Percentiles rank a stretch among this genome's conserved stretches.
Evolutionary conservation across 1,140 invertebrate genomes (phyloP).

Genomic region (Cydia amplana): DNA sequence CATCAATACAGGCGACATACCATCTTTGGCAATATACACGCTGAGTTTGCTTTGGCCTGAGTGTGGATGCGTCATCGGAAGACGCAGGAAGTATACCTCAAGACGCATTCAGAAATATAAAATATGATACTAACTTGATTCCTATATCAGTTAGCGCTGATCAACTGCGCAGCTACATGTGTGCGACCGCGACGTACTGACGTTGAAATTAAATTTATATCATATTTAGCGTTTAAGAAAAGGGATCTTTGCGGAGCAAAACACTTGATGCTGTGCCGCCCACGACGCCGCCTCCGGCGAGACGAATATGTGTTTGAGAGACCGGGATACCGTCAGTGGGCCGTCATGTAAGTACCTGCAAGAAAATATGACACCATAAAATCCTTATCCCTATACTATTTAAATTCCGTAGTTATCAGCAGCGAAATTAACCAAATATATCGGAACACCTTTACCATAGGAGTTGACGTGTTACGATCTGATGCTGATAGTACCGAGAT

Average conservation of each 20-base stretch:
- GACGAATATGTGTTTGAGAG: constrained; percentile 34
- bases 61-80: constrained; percentile 58
- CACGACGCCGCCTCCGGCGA: constrained; percentile 58
- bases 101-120: not conserved
- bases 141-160: not conserved
- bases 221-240: not conserved
- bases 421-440: no score
- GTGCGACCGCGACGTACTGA: not conserved
- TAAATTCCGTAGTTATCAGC: no score
- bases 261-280: constrained; percentile 63
- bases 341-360: constrained; percentile 37
- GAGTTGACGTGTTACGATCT: no score
- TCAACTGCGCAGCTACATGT: not conserved
- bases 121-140: not conserved
- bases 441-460: no score
- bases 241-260: constrained; percentile 41
- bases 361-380: not conserved
- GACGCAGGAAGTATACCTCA: constrained; percentile 47
- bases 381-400: not conserved
- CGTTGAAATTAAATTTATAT: not conserved
- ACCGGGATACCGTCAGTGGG: constrained; percentile 41
- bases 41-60: constrained; percentile 43
- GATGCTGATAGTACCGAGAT: not conserved
- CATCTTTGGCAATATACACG: constrained; percentile 68
- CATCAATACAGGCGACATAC: constrained; percentile 36